Base-by-base conservation (phyloP, 2,113 vertebrate species). In the Rhombomys opimus region DNA sequence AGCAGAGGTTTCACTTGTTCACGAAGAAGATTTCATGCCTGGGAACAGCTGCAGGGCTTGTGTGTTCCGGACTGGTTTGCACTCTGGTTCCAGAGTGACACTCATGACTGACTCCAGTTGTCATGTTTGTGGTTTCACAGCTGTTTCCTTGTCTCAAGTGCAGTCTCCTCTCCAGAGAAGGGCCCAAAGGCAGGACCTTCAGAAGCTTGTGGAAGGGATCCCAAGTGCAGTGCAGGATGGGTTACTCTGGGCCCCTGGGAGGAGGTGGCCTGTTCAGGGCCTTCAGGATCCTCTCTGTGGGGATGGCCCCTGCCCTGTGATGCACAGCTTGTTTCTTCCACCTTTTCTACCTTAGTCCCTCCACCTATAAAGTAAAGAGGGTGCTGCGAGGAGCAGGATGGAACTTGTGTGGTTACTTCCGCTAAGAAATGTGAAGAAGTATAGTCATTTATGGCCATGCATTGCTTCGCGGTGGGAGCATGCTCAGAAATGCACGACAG, bases 21-120 rank as follows among this genome's bases (percentile, higher is more conserved):
- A 17, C 1, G 23, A n/a, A 96, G 63, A 38, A 65, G 89, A 70
- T 63, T 82, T 8, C 2, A 7, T 20, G 54, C 54, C 88, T 41
- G n/a, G 72, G 91, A 93, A 95, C 87, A 96, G 97, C 96, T 93
- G 94, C n/a, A 65, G 86, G 67, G 52, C 84, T 92, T 14, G 27
- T 63, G 18, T 84, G 85, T 90, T 95, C 82, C 0, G 2, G 93
- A 46, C 77, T 0, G 52, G 76, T 46, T 13, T 2, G 2, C 18
- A 59, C 50, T 89, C 78, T 25, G 10, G 46, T 35, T 70, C 67
- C 1, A 23, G 23, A 65, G 46, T n/a, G 87, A 90, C 22, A 20
- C 41, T 78, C 0, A 1, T 35, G 52, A 57, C 81, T 85, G 92
- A 72, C 87, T 95, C 78, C n/a, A 73, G 38, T 23, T 82, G 73